Base-by-base conservation (phyloP, 2,888 invertebrate species). In the Hermodice carunculata region DNA sequence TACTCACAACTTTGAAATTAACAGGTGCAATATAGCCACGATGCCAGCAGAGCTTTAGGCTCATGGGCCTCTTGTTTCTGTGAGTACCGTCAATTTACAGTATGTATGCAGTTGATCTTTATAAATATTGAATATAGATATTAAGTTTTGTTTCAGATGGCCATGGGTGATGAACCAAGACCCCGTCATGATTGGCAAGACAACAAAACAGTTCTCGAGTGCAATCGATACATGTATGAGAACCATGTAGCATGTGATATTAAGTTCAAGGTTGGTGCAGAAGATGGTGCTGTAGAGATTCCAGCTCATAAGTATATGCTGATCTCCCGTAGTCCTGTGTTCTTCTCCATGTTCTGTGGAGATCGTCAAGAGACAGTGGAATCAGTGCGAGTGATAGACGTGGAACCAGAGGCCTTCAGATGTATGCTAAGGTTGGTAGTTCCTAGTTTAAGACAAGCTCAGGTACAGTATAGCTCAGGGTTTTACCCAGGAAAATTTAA, bases 401-500 rank as follows among this genome's bases (percentile, higher is more conserved):
- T 77, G 14, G 72, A 74, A 17, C 58, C 70, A 3, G 70, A 69
- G 3, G 73, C 75, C 5, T 78, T 80, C 60, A 61, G 49, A 34
- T 54, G 67, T 11, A 51, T 77, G 46, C 66, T 77, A 19, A 69
- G 69, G 78, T 78, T 44, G 64, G 69, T 49, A 37, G n/a, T n/a
- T n/a, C n/a, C n/a, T n/a, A n/a, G n/a, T n/a, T n/a, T n/a, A n/a
- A n/a, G n/a, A n/a, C n/a, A n/a, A n/a, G n/a, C n/a, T n/a, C n/a
- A n/a, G n/a, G n/a, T n/a, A n/a, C n/a, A n/a, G n/a, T n/a, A n/a
- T n/a, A n/a, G n/a, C n/a, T n/a, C n/a, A n/a, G n/a, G n/a, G n/a
- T n/a, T n/a, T n/a, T n/a, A n/a, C n/a, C n/a, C n/a, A n/a, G n/a
- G n/a, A n/a, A n/a, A n/a, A n/a, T n/a, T n/a, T n/a, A n/a, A n/a